Conservation (phyloP, 1,140 invertebrate genomes). For the Conus ventricosus region DNA sequence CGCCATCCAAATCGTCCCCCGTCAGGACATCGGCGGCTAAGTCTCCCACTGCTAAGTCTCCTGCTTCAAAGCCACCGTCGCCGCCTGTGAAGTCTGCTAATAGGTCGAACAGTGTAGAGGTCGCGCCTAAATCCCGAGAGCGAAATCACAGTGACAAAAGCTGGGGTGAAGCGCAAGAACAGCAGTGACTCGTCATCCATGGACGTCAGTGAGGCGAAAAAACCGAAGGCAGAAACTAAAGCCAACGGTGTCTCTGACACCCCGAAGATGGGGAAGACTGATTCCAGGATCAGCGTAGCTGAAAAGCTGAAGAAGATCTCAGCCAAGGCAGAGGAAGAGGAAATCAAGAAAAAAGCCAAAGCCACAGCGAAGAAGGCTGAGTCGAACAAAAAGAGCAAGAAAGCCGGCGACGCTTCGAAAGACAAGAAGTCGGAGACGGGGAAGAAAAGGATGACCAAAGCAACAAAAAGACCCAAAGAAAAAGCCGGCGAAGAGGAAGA, state of each 20-base stretch:
- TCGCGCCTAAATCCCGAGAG: background rate
- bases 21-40: background rate
- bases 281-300: slow-evolving; percentile 2
- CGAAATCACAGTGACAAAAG: background rate
- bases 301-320: slow-evolving; percentile 27
- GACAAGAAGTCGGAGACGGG: background rate
- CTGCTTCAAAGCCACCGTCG: background rate
- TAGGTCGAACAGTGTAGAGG: background rate
- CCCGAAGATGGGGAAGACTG: background rate
- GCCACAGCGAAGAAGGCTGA: slow-evolving; percentile 2
- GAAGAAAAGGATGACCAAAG: slow-evolving; percentile 6
- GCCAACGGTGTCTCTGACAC: background rate
- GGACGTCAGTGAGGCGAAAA: background rate
- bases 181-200: background rate
- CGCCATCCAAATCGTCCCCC: background rate
- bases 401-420: background rate
- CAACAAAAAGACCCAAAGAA: slow-evolving; percentile 15
- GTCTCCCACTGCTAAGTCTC: background rate
- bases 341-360: background rate
- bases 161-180: background rate
- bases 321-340: background rate
- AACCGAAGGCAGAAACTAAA: background rate
- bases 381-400: background rate
- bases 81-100: background rate
- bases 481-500: background rate